These are phyloP conservation scores for Bufotes viridis DNA, from an alignment of 2,797 vertebrate genomes.

Conservation along the genomic window DNA sequence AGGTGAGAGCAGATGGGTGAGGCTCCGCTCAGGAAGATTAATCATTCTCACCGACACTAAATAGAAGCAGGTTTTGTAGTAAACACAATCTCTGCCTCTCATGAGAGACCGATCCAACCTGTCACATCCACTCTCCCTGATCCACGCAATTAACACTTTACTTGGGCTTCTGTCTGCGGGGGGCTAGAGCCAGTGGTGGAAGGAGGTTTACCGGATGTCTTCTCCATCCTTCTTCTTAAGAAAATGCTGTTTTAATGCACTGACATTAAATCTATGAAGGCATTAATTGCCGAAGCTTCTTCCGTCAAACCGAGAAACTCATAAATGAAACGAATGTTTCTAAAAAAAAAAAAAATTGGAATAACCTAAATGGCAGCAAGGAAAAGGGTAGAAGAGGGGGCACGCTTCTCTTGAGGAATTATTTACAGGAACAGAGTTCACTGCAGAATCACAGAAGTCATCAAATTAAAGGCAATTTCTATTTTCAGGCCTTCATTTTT, in stretches of 20 bases:
- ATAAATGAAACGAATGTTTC: neutral
- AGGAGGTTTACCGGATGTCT: neutral
- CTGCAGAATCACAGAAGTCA: neutral
- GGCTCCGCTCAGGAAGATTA: constrained; percentile 80
- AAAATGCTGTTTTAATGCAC: neutral
- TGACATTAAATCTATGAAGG: neutral
- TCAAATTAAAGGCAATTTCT: constrained; percentile 13
- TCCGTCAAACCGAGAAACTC: neutral
- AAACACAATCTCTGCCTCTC: constrained; percentile 73
- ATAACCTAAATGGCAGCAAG: neutral
- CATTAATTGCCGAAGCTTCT: neutral
- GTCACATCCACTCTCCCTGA: constrained; percentile 62
- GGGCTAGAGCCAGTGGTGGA: neutral
- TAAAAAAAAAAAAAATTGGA: neutral
- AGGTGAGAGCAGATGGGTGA: constrained; percentile 75
- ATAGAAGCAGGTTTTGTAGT: constrained; percentile 76
- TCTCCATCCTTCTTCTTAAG: neutral
- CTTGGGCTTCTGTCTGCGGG: constrained; percentile 30
- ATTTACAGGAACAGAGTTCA: constrained; percentile 7
- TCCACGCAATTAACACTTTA: constrained; percentile 60
- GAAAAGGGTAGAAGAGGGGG: neutral
- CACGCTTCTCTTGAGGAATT: neutral
- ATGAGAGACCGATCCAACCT: constrained; percentile 60
- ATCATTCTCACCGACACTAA: constrained; percentile 78
- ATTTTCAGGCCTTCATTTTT: neutral